Evolutionary conservation across 2,888 invertebrate species (phyloP), one percentile per base, ranked within the genome.

Genomic region (Pyrochroa serraticornis): DNA sequence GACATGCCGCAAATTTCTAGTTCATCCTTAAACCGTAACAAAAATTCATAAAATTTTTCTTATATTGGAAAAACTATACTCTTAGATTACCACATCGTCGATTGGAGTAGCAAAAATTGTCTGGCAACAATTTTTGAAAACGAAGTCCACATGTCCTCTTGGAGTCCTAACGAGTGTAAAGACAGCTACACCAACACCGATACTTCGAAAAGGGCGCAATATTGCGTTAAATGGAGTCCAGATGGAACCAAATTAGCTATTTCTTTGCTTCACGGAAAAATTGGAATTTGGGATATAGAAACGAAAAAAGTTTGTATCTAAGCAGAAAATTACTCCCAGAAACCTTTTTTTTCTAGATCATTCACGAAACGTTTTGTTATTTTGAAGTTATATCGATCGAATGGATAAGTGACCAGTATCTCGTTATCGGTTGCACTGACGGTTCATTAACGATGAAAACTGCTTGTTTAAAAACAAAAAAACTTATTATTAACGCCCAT

Each of bases 1-100:
- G 58, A 58, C 7, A 58, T 52, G 47, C 58, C 58, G 2, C 36
- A 58, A 5, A 47, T 52, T 5, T 46, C 22, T 10, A 14, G 0
- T 8, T 32, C 7, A 36, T 52, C 7, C 12, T 47, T 49, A 10
- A 31, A 10, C 30, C 30, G 6, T 12, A n/a, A 47, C 7, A n/a
- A 5, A 3, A 3, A 5, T 39, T 38, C 9, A 32, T 8, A 12
- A 32, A 12, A 7, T 32, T 13, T 45, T 1, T 33, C 6, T 10
- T 12, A 39, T 8, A 13, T 34, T 12, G 13, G 10, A 22, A 35
- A 14, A 8, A 1, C 8, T 48, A n/a, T n/a, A n/a, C 5, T 22
- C 44, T 44, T 8, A 56, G 45, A 36, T 32, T 41, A 45, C 12
- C 34, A 51, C 12, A 34, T 57, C 2, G 33, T 35, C 35, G 57